Evolutionary conservation across 2,113 vertebrate species (phyloP), one percentile per base, ranked within the genome.

Genomic region (Piprites chloris): DNA sequence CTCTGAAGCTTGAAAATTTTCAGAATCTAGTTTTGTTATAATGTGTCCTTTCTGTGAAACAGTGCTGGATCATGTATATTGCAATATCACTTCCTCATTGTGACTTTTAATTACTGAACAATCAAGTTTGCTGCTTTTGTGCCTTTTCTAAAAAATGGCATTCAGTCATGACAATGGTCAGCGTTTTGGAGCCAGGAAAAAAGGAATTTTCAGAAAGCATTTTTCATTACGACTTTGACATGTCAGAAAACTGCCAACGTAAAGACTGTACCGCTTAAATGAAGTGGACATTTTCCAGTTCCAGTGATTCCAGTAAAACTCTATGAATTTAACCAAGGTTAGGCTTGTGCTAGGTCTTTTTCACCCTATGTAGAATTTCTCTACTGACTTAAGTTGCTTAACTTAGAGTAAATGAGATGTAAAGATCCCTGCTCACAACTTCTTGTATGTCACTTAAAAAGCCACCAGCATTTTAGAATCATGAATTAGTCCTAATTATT

Each of bases 41-140:
- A 73, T 44, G 21, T 94, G 50, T 92, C 96, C 88, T 96, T 89
- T 83, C 95, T 82, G 96, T 93, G 94, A 93, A 96, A 85, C 65
- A 95, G 56, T 96, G 63, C 79, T 96, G 93, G 96, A 93, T 97
- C 33, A 58, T 94, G 76, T 97, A 20, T 96, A 90, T 90, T 96
- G 92, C 95, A 97, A 71, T 97, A 75, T 77, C 50, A 84, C 93
- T 96, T 96, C 71, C 91, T 97, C 79, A 18, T 73, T 89, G 80
- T 92, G 87, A 94, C 89, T 97, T 92, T 84, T 92, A 91, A 95
- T 85, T 95, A 89, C 52, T 75, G 89, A 93, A 92, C 91, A 89
- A 96, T 92, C 67, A 67, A 88, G 53, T 96, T 97, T 96, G 97
- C 97, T 98, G 96, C 95, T 97, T 97, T 97, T 97, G 98, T 98